These are phyloP conservation scores for Centroberyx gerrardi DNA, from an alignment of 2,797 vertebrate genomes.

Conservation along the genomic window DNA sequence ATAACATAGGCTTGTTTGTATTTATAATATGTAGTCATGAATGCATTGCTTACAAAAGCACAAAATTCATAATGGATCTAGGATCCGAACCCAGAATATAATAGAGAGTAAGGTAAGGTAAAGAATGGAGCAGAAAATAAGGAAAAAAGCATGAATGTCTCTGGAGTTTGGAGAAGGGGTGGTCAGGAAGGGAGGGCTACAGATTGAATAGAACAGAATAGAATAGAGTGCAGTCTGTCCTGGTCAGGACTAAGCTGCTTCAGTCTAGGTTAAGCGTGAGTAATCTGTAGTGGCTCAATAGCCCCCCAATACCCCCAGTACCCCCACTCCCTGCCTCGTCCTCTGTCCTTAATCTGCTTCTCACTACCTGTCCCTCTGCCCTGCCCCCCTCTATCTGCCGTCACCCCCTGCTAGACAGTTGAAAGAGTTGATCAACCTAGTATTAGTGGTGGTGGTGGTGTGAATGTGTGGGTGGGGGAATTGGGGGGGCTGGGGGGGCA, in stretches of 20 bases:
- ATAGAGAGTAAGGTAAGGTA: too few relatives aligned
- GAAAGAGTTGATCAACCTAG: not conserved
- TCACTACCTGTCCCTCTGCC: conserved; percentile 43
- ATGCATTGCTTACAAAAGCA: too few relatives aligned
- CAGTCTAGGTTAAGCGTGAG: conserved; percentile 74
- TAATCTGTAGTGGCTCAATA: conserved; percentile 73
- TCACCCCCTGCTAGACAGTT: conserved; percentile 31
- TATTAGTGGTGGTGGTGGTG: not conserved
- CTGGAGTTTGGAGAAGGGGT: too few relatives aligned
- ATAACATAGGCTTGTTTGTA: too few relatives aligned
- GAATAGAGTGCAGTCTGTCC: conserved; percentile 53
- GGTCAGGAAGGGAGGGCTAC: conserved; percentile 5
- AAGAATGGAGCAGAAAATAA: too few relatives aligned
- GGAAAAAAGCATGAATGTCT: too few relatives aligned
- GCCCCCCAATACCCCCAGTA: conserved; percentile 34
- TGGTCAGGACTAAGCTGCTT: conserved; percentile 59
- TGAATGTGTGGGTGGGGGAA: not conserved
- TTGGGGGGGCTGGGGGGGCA: too few relatives aligned
- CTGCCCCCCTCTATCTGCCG: conserved; percentile 1
- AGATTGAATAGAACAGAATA: conserved; percentile 35
- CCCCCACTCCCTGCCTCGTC: conserved; percentile 40
- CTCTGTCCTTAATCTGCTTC: conserved; percentile 58
- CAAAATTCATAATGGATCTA: too few relatives aligned
- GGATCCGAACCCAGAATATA: too few relatives aligned
- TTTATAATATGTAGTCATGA: too few relatives aligned